These are phyloP conservation scores for Thyatira batis DNA, from an alignment of 2,888 invertebrate genomes.

Conservation along the genomic window DNA sequence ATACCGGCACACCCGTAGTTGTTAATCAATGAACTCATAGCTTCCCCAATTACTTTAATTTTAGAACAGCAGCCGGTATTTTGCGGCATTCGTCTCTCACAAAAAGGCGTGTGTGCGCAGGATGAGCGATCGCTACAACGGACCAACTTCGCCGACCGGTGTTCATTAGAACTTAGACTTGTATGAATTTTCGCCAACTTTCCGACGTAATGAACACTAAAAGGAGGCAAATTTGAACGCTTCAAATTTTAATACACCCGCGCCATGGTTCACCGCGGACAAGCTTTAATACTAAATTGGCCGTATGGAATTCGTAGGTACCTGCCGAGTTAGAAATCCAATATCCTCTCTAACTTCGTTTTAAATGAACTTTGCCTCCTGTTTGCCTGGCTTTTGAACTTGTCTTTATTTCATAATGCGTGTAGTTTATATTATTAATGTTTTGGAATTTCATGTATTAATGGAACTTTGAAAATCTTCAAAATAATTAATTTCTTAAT, in stretches of 20 bases:
- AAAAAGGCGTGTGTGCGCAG: slow-evolving; percentile 45
- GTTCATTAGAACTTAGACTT: slow-evolving; percentile 81
- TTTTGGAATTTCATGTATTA: slow-evolving; percentile 21
- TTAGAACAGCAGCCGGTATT: slow-evolving; percentile 34
- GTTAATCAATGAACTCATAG: slow-evolving; percentile 21
- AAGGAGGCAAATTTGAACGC: slow-evolving; percentile 77
- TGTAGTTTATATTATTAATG: slow-evolving; percentile 1
- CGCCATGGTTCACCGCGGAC: slow-evolving; percentile 52
- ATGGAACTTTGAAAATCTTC: slow-evolving; percentile 17
- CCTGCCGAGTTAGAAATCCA: slow-evolving; percentile 69
- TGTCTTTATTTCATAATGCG: slow-evolving; percentile 44
- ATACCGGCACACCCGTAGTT: slow-evolving; percentile 19
- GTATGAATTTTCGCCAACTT: slow-evolving; percentile 79
- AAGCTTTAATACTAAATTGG: slow-evolving; percentile 62
- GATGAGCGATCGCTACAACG: slow-evolving; percentile 53
- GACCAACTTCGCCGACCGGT: slow-evolving; percentile 67
- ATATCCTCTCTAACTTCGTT: slow-evolving; percentile 69
- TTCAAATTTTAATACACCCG: slow-evolving; percentile 77
- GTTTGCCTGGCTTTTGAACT: slow-evolving; percentile 67
- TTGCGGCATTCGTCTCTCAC: slow-evolving; percentile 34
- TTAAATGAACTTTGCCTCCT: slow-evolving; percentile 53
- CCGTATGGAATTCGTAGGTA: slow-evolving; percentile 61
- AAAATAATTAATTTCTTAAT: too few species aligned
- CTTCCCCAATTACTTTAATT: slow-evolving; percentile 25
- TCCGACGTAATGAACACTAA: slow-evolving; percentile 79